A percentile compares a stretch with the other conserved stretches of the same genome.
Evolutionary conservation across 1,140 invertebrate genomes (phyloP).

Genomic region (Luehdorfia chinensis): DNA sequence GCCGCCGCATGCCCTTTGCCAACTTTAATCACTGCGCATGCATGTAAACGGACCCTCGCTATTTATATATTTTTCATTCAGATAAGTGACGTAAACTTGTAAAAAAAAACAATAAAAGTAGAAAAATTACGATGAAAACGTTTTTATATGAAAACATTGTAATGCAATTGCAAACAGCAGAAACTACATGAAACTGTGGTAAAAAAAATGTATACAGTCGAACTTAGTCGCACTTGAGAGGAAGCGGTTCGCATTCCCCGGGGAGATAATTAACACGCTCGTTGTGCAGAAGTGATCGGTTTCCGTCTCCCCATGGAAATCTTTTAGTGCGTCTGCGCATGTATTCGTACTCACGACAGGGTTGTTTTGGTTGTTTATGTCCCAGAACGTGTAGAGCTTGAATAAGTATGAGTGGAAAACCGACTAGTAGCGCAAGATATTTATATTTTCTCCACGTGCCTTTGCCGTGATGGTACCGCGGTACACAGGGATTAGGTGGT

Average conservation of each 20-base stretch:
- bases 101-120: too few species aligned
- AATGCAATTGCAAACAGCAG: neutral
- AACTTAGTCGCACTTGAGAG: slow-evolving; percentile 51
- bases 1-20: slow-evolving; percentile 40
- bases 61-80: slow-evolving; percentile 18
- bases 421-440: slow-evolving; percentile 42
- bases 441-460: slow-evolving; percentile 54
- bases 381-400: slow-evolving; percentile 35
- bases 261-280: slow-evolving; percentile 86
- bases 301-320: slow-evolving; percentile 94
- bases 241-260: slow-evolving; percentile 82
- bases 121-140: too few species aligned
- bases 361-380: slow-evolving; percentile 34
- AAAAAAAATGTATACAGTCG: too few species aligned
- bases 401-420: slow-evolving; percentile 47
- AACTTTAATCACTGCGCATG: slow-evolving; percentile 51
- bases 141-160: neutral
- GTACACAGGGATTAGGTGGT: slow-evolving; percentile 54
- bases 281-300: slow-evolving; percentile 89
- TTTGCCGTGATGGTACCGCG: slow-evolving; percentile 40
- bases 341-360: slow-evolving; percentile 62
- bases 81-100: slow-evolving; percentile 4
- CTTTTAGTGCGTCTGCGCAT: slow-evolving; percentile 69
- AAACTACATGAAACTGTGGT: too few species aligned
- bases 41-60: slow-evolving; percentile 9